phyloP scores from a whole-genome alignment of 2,113 vertebrate genomes.

The Pterocles gutturalis region DNA sequence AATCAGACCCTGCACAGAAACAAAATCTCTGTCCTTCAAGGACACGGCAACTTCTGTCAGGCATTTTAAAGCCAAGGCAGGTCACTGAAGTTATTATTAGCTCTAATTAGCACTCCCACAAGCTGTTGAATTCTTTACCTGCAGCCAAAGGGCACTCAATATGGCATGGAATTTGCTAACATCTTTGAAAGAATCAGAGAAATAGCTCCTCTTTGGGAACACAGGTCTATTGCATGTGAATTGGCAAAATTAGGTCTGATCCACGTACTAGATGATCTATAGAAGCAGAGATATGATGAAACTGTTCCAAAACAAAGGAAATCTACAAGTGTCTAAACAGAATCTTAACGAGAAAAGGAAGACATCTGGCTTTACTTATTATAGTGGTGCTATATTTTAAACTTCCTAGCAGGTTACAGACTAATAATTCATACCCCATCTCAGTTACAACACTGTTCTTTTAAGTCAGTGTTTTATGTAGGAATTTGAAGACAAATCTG shows the following conservation, averaged over 20 bases:
- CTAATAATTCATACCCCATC: neutral
- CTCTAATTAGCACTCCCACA: constrained; percentile 39
- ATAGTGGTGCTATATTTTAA: neutral
- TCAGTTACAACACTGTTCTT: neutral
- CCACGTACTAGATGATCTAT: neutral
- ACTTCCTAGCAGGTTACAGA: neutral
- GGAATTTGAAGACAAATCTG: neutral
- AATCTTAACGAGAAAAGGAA: neutral
- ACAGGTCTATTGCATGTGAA: neutral
- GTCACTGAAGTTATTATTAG: constrained; percentile 48
- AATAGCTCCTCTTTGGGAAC: neutral
- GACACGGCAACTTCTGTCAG: constrained; percentile 14
- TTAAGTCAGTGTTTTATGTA: neutral
- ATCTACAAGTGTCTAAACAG: neutral
- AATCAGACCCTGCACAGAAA: neutral
- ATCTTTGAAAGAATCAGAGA: neutral
- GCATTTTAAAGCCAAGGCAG: constrained; percentile 50
- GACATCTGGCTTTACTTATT: neutral
- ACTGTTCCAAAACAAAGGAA: neutral
- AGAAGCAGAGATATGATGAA: neutral
- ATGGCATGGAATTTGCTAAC: constrained; percentile 1
- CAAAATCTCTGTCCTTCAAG: neutral
- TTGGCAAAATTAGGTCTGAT: neutral
- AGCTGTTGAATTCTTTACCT: constrained; percentile 19
- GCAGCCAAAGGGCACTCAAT: constrained; percentile 24